Conservation (phyloP, 2,888 invertebrate genomes). For the Pollenia griseotomentosa region DNA sequence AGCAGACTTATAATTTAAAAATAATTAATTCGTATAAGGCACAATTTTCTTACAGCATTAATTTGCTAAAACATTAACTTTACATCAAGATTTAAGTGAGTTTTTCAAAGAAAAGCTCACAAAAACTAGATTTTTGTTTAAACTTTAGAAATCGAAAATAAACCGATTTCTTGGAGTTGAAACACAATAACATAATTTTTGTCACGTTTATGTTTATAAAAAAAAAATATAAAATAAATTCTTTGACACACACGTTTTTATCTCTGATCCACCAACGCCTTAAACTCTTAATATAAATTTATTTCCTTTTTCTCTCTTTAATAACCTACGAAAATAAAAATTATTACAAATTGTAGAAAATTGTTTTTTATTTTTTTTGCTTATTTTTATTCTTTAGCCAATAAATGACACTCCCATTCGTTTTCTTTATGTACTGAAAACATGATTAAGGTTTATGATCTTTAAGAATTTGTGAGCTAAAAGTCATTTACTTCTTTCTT, state of each 20-base stretch:
- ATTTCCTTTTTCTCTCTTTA: neutral
- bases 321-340: too few species aligned
- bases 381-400: neutral
- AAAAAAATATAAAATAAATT: slow-evolving; percentile 11
- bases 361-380: neutral
- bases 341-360: too few species aligned
- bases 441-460: slow-evolving; percentile 46
- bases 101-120: slow-evolving; percentile 7
- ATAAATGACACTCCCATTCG: slow-evolving; percentile 54
- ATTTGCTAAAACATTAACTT: too few species aligned
- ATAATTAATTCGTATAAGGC: too few species aligned
- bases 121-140: slow-evolving; percentile 6
- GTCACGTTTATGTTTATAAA: slow-evolving; percentile 48
- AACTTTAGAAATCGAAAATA: neutral
- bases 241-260: slow-evolving; percentile 53
- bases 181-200: slow-evolving; percentile 60
- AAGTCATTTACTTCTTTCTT: slow-evolving; percentile 7
- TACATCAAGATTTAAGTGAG: neutral
- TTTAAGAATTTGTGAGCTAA: slow-evolving; percentile 45
- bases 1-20: too few species aligned
- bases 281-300: slow-evolving; percentile 8
- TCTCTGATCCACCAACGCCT: slow-evolving; percentile 9
- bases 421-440: slow-evolving; percentile 11
- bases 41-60: too few species aligned
- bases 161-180: slow-evolving; percentile 2